These are phyloP conservation scores for Crepidodera aurea DNA, from an alignment of 2,888 invertebrate genomes.

Conservation along the genomic window DNA sequence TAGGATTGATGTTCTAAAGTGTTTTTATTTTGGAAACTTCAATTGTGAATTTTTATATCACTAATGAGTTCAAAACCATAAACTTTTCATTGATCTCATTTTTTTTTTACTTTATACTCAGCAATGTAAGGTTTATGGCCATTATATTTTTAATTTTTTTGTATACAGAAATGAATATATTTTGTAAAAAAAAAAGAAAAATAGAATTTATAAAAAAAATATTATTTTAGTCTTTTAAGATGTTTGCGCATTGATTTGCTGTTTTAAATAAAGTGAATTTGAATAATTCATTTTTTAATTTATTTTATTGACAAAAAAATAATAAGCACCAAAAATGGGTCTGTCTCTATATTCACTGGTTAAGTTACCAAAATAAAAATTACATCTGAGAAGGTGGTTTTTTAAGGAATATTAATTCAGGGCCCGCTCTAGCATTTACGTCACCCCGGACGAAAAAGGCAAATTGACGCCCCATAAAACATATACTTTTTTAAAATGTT, in stretches of 20 bases:
- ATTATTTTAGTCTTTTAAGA: conserved; percentile 32
- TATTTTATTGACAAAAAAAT: conserved; percentile 29
- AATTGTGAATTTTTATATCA: conserved; percentile 29
- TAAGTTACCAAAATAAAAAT: conserved; percentile 42
- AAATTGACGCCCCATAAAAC: too few relatives aligned
- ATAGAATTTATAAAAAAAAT: conserved; percentile 31
- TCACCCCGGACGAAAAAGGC: too few relatives aligned
- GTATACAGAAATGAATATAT: conserved; percentile 34
- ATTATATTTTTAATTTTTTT: conserved; percentile 33
- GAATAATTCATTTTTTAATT: conserved; percentile 25
- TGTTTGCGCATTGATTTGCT: conserved; percentile 32
- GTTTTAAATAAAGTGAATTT: conserved; percentile 33
- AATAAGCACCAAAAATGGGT: conserved; percentile 36
- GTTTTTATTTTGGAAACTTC: conserved; percentile 41
- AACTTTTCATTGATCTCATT: conserved; percentile 31
- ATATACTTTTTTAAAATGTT: too few relatives aligned
- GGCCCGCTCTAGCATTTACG: too few relatives aligned
- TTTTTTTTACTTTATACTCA: conserved; percentile 25
- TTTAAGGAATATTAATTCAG: too few relatives aligned
- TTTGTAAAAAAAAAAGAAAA: conserved; percentile 35
- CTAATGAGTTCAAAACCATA: conserved; percentile 24
- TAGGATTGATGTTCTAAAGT: conserved; percentile 32
- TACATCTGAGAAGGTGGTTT: conserved; percentile 21
- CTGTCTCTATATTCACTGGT: conserved; percentile 39
- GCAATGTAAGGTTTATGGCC: conserved; percentile 34